Evolutionary conservation across 2,888 invertebrate species (phyloP), one percentile per base, ranked within the genome.

Genomic region (Lordiphosa fenestrarum): DNA sequence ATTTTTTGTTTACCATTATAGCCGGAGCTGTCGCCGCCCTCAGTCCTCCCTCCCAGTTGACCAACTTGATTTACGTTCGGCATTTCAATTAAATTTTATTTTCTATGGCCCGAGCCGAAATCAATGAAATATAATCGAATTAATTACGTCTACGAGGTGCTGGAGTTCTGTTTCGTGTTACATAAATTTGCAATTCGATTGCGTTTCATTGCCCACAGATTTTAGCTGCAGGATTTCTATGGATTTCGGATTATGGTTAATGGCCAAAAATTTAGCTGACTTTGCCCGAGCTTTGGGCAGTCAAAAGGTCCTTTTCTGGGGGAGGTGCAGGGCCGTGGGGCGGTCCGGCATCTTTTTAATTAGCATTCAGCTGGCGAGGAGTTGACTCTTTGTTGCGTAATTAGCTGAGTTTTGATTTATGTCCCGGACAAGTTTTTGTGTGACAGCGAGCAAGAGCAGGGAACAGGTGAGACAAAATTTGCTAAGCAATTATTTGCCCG

Each of bases 41-140:
- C 42, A 62, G 15, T 73, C n/a, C 48, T 36, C 9, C n/a, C 21
- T 50, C 41, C 42, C 56, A 51, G 66, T 66, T 63, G 66, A 48
- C 63, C 62, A 78, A 66, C 63, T 82, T 82, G 81, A 82, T 85
- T 82, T 84, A 84, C 81, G 85, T 81, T 63, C 61, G 70, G 78
- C 72, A 80, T 84, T 87, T 87, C 86, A 87, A 88, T 87, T 87
- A 87, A 88, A 87, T 85, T 86, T 83, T 84, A 86, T 88, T 84
- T 77, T 81, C 85, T 78, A 84, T 78, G 56, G 66, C 71, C 40
- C 67, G 36, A 51, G 88, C 84, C 82, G 83, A 84, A 89, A 86
- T 88, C 88, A 87, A 86, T 88, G 85, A 86, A 88, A 87, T 84
- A 87, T 88, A 88, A 88, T 88, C 85, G 87, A 88, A 88, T 88